Base-by-base conservation (phyloP, 2,888 invertebrate species). In the Andrena flavipes region DNA sequence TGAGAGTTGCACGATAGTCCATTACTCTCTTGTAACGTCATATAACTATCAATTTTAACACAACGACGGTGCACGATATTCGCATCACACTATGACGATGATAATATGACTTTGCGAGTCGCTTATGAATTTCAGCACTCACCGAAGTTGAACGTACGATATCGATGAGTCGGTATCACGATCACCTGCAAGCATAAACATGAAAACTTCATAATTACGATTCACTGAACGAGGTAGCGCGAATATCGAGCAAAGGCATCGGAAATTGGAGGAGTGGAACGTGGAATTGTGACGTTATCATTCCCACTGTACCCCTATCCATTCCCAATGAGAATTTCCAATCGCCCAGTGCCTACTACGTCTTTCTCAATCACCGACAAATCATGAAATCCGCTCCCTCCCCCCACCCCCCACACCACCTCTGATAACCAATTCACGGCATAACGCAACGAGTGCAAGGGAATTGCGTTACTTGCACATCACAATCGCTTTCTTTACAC, bases 131-230 rank as follows among this genome's bases (percentile, higher is more conserved):
- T 35, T 42, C 16, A 30, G 13, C 20, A 71, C 70, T 71, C 70
- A 71, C 70, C 70, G 23, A 23, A 60, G 59, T 16, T 10, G 13
- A 30, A 29, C 10, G 26, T n/a, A 49, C 16, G 48, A 30, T 42
- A 29, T 29, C 30, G 42, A 23, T 8, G 59, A 60, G 20, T 20
- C 70, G 7, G 23, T 26, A 49, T 65, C 48, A 26, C 42, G 64
- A 3, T 29, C 29, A n/a, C 29, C 70, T 71, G 70, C n/a, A 26
- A 71, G 48, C 60, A 71, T 30, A 71, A 59, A 60, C 20, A 68
- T 6, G 16, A 30, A 71, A 60, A 29, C 29, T 13, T 60, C 13
- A 62, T 59, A 48, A 62, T 60, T 29, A 29, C 6, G 48, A 48
- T 70, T 48, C 29, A 29, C 26, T 42, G 23, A 16, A 29, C 16